Base-by-base conservation (phyloP, 2,888 invertebrate genomes). In the Drosophila barbarae region DNA sequence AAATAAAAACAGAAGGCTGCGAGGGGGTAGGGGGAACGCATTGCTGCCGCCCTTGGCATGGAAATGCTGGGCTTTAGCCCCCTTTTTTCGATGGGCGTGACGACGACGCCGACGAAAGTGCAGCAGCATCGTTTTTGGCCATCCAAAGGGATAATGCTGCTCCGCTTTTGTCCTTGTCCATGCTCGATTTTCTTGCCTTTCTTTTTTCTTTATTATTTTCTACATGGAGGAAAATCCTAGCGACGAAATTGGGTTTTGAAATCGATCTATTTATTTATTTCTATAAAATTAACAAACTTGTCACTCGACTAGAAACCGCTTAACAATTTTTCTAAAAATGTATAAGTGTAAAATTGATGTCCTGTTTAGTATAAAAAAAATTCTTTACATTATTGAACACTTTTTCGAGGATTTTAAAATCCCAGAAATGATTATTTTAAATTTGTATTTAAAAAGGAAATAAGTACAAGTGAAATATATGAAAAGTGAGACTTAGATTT, bases 1-100 rank as follows among this genome's bases (percentile, higher is more conserved):
- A 46, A 46, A 46, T 44, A 18, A 30, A 30, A 47, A 13, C 30
- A 32, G 21, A 47, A 21, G 6, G 8, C 18, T 30, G 30, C 18
- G 7, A 28, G 21, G 5, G 8, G 21, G 18, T 28, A 28, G 10
- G 15, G 21, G 12, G 13, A 13, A 30, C 30, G 30, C 46, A 47
- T 32, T 47, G 46, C 15, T 53, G 77, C 58, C 82, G 84, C 74
- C 81, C 77, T 83, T 77, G 77, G 74, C 71, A 80, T 69, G 41
- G 69, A 81, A 77, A 72, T 71, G 47, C 60, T 38, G 26, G 36
- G 42, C 51, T 28, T 23, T 23, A 50, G 44, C 68, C 68, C 44
- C 56, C 46, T 18, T 55, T 58, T 58, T 47, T 67, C 68, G 30
- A 59, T 70, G 68, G 71, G 71, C 71, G 68, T 61, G 69, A 32